Percentiles rank a stretch among this genome's conserved stretches.
phyloP scores from a whole-genome alignment of 2,797 vertebrate genomes.

The Gymnocypris eckloni region DNA sequence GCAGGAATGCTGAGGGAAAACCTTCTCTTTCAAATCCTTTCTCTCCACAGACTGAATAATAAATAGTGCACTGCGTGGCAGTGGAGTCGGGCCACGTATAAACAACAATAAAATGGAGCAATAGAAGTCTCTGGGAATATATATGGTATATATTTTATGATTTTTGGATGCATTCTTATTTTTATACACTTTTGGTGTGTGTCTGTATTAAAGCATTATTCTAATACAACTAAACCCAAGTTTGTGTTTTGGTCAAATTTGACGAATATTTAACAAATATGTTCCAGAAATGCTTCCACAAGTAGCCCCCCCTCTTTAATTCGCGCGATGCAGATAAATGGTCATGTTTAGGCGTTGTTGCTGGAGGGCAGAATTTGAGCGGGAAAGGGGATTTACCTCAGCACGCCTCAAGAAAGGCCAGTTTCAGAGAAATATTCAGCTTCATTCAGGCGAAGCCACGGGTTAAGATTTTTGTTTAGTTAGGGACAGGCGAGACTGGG shows the following conservation, averaged over 20 bases:
- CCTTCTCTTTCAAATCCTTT: slow-evolving; percentile 71
- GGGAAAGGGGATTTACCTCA: slow-evolving; percentile 76
- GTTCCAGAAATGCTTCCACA: not conserved
- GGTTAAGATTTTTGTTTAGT: slow-evolving; percentile 94
- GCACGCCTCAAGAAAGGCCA: slow-evolving; percentile 85
- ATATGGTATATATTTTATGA: not conserved
- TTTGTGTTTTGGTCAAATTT: not conserved
- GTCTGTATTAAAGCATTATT: not conserved
- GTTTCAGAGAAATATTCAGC: slow-evolving; percentile 89
- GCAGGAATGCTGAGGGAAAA: slow-evolving; percentile 77
- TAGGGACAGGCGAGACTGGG: slow-evolving; percentile 95
- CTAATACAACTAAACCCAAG: not conserved
- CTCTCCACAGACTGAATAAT: slow-evolving; percentile 57
- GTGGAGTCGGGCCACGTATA: slow-evolving; percentile 6
- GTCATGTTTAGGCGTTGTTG: not conserved
- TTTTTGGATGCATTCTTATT: not conserved
- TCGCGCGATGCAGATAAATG: not conserved
- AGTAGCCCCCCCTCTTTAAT: not conserved
- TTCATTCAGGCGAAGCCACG: slow-evolving; percentile 90
- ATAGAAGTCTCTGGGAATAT: slow-evolving; percentile 12
- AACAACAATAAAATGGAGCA: not conserved
- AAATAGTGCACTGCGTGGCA: slow-evolving; percentile 42
- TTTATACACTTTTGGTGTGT: not conserved
- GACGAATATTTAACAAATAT: not conserved
- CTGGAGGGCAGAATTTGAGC: slow-evolving; percentile 36